Evolutionary conservation across 2,888 invertebrate genomes (phyloP).

Genomic region (Mellilla xanthometata): DNA sequence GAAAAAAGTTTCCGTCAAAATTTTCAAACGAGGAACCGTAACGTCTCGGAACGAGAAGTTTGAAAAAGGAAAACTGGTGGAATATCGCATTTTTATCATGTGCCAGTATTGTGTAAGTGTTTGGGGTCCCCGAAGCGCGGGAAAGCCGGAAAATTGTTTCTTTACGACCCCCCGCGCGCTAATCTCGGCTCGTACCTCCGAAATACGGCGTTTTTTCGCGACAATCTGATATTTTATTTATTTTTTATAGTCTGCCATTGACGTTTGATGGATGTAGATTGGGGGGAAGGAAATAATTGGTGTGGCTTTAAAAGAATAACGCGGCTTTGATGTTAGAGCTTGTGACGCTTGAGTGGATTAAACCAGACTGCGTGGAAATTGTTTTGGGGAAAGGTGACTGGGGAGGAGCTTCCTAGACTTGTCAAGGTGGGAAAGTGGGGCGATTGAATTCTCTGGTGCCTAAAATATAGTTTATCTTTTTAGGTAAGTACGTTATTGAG

Average conservation of each 20-base stretch:
- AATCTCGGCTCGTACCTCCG: slow-evolving; percentile 58
- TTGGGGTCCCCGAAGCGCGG: slow-evolving; percentile 55
- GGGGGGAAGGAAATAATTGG: slow-evolving; percentile 54
- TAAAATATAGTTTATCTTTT: too few species aligned
- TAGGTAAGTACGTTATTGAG: too few species aligned
- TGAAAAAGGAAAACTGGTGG: slow-evolving; percentile 21
- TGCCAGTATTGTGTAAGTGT: slow-evolving; percentile 64
- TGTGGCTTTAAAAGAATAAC: slow-evolving; percentile 39
- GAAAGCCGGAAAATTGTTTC: slow-evolving; percentile 76
- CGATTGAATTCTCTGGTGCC: too few species aligned
- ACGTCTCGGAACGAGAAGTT: slow-evolving; percentile 9
- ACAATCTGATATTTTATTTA: slow-evolving; percentile 62
- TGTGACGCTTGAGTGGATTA: slow-evolving; percentile 24
- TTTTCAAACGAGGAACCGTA: slow-evolving; percentile 16
- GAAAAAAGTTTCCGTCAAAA: slow-evolving; percentile 14
- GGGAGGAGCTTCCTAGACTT: too few species aligned
- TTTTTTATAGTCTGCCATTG: slow-evolving; percentile 72
- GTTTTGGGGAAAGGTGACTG: too few species aligned
- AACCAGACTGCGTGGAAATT: neutral
- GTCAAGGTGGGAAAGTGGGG: too few species aligned
- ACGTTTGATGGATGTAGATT: slow-evolving; percentile 64
- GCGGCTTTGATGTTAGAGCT: slow-evolving; percentile 21
- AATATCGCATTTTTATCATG: slow-evolving; percentile 75
- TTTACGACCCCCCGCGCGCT: slow-evolving; percentile 76
- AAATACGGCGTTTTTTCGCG: slow-evolving; percentile 37